Base-by-base conservation (phyloP, 2,797 vertebrate species). In the Catamblyrhynchus diadema region DNA sequence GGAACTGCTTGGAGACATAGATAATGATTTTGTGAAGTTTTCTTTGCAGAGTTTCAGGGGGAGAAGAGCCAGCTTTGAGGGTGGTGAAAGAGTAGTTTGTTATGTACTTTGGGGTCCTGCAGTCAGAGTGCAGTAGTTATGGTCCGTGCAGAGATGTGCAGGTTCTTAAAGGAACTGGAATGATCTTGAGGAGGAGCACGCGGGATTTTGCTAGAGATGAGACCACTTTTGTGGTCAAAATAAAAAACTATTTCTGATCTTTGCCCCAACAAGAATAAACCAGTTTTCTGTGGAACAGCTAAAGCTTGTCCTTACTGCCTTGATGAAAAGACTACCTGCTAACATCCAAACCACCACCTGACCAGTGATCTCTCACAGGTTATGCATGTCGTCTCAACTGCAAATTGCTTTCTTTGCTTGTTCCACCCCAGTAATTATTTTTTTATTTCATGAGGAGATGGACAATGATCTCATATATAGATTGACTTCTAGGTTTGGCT, bases 361-460 rank as follows among this genome's bases (percentile, higher is more conserved):
- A 67, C 48, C 24, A 47, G 6, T 39, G 44, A 12, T 71, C 28
- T 47, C 50, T 66, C 28, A n/a, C 14, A 37, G 41, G n/a, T 79
- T n/a, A 14, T 37, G 22, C 11, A 11, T 3, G 3, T 28, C 6
- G 14, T 73, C 17, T 50, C 24, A 27, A 18, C 12, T 83, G 35
- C 33, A 83, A 33, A 61, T 66, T 44, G 6, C 53, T 61, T 82
- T 39, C 59, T 59, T 64, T 53, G 20, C 20, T 14, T 45, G 8
- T 51, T 15, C 2, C 0, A 1, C 28, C 7, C 13, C 12, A 22
- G 13, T 47, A 67, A 35, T 62, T 48, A 23, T 2, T 41, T 53
- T 67, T 60, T 77, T 59, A 28, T 62, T 59, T 83, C 28, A 51
- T 2, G 2, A 65, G 33, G 25, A 88, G 25, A 19, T 44, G 37